phyloP scores from a whole-genome alignment of 1,140 invertebrate genomes.

The Aporrectodea caliginosa region DNA sequence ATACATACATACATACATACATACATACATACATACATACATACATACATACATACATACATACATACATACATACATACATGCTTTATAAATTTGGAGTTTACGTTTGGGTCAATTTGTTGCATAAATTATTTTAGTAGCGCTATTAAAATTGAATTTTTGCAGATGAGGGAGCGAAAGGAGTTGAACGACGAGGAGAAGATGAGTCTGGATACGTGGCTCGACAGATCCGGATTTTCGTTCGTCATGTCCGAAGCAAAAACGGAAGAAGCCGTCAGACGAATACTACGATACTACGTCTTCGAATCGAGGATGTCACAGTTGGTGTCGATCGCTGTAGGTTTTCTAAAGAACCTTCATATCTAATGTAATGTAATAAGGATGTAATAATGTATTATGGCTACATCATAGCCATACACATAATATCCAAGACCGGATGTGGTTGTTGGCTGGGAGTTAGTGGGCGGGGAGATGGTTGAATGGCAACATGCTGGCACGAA shows the following conservation, averaged over 20 bases:
- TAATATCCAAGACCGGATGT: no score
- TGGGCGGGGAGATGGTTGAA: no score
- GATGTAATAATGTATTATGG: no score
- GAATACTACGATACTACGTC: neutral
- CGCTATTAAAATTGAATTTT: no score
- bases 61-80: slow-evolving; percentile 34
- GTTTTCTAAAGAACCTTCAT: no score
- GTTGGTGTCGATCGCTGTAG: neutral
- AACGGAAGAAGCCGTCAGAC: neutral
- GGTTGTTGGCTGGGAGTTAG: no score
- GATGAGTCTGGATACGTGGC: neutral
- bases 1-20: slow-evolving; percentile 34
- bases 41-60: slow-evolving; percentile 29
- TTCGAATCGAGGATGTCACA: slow-evolving; percentile 2
- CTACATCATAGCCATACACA: no score
- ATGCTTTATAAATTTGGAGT: slow-evolving; percentile 17
- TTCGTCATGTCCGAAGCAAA: neutral
- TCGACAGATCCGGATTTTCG: neutral
- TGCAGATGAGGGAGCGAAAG: no score
- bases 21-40: slow-evolving; percentile 27
- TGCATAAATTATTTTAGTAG: no score
- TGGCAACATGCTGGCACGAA: no score
- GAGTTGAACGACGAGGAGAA: neutral
- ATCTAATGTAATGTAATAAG: no score
- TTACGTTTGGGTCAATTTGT: no score